Conservation (phyloP, 2,113 vertebrate species). For the Tragelaphus strepsiceros region DNA sequence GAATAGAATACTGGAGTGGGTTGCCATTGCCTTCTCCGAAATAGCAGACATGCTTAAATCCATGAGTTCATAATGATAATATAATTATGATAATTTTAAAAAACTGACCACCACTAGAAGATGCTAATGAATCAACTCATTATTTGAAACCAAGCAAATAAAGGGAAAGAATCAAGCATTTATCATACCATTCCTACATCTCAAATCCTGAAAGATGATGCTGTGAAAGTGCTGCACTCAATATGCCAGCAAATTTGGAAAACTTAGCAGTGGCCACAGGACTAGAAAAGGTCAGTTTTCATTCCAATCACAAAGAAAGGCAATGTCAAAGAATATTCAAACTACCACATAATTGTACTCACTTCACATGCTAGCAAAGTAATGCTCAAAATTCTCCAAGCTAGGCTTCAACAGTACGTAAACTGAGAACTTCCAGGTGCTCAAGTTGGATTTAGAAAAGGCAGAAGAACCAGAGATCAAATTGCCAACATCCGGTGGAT, state of each 20-base stretch:
- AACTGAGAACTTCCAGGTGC: neutral
- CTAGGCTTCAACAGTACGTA: neutral
- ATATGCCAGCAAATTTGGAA: neutral
- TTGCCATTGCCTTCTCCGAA: too few relatives aligned
- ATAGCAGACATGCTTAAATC: neutral
- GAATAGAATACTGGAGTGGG: too few relatives aligned
- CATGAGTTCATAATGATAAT: neutral
- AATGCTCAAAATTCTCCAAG: neutral
- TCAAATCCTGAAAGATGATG: neutral
- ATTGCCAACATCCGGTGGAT: neutral
- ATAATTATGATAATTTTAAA: neutral
- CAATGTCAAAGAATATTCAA: neutral
- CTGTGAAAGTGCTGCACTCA: neutral
- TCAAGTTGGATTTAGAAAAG: neutral
- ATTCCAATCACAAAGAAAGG: neutral
- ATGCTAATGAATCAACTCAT: constrained; percentile 13
- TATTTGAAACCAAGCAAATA: neutral
- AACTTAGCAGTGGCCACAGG: neutral
- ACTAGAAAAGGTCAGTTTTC: neutral
- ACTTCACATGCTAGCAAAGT: neutral
- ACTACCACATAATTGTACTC: neutral
- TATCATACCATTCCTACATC: neutral
- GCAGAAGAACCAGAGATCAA: neutral
- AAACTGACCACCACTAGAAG: neutral
- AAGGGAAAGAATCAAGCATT: neutral